Conservation (phyloP, 64 coral and sea anemone species). For the Cladopsammia gracilis region DNA sequence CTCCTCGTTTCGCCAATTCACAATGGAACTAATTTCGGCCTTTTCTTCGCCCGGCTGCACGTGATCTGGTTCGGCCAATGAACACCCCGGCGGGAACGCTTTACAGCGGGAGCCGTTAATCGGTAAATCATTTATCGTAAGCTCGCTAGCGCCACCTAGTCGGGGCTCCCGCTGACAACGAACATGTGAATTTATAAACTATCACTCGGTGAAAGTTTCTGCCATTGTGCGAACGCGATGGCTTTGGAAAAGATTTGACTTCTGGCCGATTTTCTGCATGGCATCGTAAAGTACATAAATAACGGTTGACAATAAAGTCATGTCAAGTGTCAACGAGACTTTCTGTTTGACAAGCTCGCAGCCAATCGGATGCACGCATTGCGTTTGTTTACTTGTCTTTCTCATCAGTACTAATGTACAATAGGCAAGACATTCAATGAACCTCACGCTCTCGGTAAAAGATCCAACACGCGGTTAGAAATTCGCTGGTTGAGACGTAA, state of each 20-base stretch:
- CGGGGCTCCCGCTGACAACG: constrained; percentile 15
- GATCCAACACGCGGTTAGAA: neutral
- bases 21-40: constrained; percentile 11
- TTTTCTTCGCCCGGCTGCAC: neutral
- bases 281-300: neutral
- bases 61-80: constrained; percentile 27
- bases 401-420: constrained; percentile 18
- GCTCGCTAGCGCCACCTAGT: constrained; percentile 21
- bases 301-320: neutral
- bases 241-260: neutral
- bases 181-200: constrained; percentile 18
- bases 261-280: neutral
- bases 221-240: neutral
- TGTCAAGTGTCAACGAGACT: constrained; percentile 14
- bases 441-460: constrained; percentile 4
- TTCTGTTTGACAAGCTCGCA: constrained; percentile 21
- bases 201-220: neutral
- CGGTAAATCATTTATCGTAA: constrained; percentile 56
- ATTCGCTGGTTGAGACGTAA: neutral
- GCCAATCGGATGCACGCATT: constrained; percentile 29
- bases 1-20: constrained; percentile 32
- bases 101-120: constrained; percentile 34
- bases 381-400: constrained; percentile 33
- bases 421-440: neutral
- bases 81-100: constrained; percentile 44